phyloP scores from a whole-genome alignment of 2,888 invertebrate species.

The Dryobotodes eremita region DNA sequence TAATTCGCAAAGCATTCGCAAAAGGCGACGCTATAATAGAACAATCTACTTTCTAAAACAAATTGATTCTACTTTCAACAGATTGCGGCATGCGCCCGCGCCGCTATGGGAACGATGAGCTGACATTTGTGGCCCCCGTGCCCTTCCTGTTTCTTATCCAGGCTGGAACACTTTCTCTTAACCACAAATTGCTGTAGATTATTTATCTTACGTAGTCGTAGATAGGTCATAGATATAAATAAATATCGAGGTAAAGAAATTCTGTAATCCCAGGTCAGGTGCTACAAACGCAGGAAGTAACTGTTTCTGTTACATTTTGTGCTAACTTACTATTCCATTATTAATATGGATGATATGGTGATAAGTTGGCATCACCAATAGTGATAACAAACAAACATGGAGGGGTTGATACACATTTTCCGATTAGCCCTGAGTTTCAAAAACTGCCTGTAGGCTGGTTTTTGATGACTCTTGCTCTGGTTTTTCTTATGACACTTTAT shows the following conservation, averaged over 20 bases:
- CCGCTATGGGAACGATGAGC: conserved; percentile 73
- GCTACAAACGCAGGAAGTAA: not conserved
- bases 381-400: too few relatives aligned
- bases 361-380: not conserved
- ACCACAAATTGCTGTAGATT: conserved; percentile 51
- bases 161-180: conserved; percentile 64
- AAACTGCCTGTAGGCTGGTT: not conserved
- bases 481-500: too few relatives aligned
- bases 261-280: not conserved
- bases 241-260: conserved; percentile 11
- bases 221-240: conserved; percentile 11
- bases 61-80: conserved; percentile 89
- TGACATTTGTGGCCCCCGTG: conserved; percentile 77
- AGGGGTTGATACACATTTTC: not conserved
- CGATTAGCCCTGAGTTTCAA: not conserved
- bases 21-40: conserved; percentile 74
- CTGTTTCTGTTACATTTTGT: not conserved
- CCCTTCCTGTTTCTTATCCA: conserved; percentile 74
- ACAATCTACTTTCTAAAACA: conserved; percentile 88
- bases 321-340: not conserved
- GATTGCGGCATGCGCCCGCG: conserved; percentile 78
- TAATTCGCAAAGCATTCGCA: conserved; percentile 75
- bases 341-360: not conserved
- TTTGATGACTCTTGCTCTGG: too few relatives aligned
- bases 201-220: conserved; percentile 35